Evolutionary conservation across 2,797 vertebrate species (phyloP).

Genomic region (Lepilemur septentrionalis): DNA sequence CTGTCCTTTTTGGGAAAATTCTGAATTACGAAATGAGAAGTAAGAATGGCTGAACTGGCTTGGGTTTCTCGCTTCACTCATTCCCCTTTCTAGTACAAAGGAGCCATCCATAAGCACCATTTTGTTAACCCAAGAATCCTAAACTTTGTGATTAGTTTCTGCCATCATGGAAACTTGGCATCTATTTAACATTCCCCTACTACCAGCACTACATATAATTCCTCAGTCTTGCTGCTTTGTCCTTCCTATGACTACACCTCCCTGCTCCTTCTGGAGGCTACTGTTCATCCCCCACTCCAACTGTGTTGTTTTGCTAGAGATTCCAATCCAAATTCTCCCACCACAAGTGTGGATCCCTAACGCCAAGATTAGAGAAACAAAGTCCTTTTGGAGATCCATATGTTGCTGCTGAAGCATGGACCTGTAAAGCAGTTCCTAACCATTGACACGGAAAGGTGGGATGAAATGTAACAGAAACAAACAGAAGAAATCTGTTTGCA

Average conservation of each 20-base stretch:
- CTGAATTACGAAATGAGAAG: not conserved
- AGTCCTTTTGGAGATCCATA: not conserved
- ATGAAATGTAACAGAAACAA: not conserved
- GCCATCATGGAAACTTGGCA: not conserved
- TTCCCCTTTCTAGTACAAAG: not conserved
- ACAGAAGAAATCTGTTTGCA: not conserved
- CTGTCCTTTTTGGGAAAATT: not conserved
- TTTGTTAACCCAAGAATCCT: not conserved
- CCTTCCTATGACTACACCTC: not conserved
- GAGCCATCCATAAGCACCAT: not conserved
- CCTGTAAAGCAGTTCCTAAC: not conserved
- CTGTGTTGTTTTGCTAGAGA: not conserved
- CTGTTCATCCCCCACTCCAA: not conserved
- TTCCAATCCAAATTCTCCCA: not conserved
- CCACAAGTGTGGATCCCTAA: too few relatives aligned
- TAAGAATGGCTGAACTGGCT: not conserved
- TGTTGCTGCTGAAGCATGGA: not conserved
- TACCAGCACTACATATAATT: not conserved
- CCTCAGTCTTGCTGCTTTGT: not conserved
- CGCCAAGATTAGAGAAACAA: not conserved
- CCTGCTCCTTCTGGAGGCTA: not conserved
- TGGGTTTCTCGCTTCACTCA: not conserved
- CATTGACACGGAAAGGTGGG: accelerated
- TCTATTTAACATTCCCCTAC: not conserved
- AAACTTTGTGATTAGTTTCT: not conserved